Evolutionary conservation across 2,888 invertebrate species (phyloP).

Genomic region (Baccha elongata): DNA sequence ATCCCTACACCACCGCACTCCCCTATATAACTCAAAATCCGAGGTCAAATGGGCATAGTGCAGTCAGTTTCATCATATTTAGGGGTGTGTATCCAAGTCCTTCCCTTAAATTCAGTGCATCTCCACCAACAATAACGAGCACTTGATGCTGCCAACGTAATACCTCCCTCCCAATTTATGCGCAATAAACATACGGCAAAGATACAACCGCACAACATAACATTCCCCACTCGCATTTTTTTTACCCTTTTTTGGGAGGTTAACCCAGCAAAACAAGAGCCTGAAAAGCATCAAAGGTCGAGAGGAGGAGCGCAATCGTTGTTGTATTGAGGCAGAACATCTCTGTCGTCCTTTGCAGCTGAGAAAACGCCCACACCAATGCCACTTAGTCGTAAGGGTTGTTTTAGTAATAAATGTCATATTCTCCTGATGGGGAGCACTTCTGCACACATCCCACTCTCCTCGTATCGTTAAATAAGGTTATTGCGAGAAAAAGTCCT

Average conservation of each 20-base stretch:
- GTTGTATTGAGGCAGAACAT: conserved; percentile 35
- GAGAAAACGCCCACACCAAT: conserved; percentile 68
- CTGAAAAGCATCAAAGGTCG: conserved; percentile 67
- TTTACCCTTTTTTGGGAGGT: conserved; percentile 64
- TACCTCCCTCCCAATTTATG: conserved; percentile 72
- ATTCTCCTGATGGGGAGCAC: conserved; percentile 51
- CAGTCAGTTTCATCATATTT: conserved; percentile 60
- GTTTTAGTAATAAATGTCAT: conserved; percentile 58
- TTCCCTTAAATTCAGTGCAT: conserved; percentile 59
- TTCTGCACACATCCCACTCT: conserved; percentile 34
- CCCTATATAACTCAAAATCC: conserved; percentile 52
- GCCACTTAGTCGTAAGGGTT: conserved; percentile 48
- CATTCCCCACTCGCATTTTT: conserved; percentile 53
- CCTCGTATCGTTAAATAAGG: neutral
- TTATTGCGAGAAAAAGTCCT: conserved; percentile 12
- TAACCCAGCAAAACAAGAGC: conserved; percentile 51
- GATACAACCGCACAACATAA: conserved; percentile 55
- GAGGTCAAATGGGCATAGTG: conserved; percentile 71
- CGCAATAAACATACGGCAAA: conserved; percentile 67
- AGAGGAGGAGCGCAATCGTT: conserved; percentile 66
- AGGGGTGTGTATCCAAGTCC: conserved; percentile 66
- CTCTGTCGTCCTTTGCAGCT: conserved; percentile 54
- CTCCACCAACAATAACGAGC: conserved; percentile 54
- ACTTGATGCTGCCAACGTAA: conserved; percentile 67
- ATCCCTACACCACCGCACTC: conserved; percentile 52